Percentiles rank a stretch among this genome's conserved stretches.
Evolutionary conservation across 2,888 invertebrate species (phyloP).

Genomic region (Clanis bilineata): DNA sequence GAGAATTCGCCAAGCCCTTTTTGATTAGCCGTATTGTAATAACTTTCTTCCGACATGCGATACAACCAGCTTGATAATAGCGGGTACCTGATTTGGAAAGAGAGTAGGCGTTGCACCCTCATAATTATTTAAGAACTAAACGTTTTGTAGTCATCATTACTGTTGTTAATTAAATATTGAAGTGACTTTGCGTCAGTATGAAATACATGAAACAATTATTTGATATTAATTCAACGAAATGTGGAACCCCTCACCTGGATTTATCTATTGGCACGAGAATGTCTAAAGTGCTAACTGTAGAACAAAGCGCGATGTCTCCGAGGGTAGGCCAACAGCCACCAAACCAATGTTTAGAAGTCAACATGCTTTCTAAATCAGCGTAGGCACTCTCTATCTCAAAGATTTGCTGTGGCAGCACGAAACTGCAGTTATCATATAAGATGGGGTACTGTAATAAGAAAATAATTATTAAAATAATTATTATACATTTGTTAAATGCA

Average conservation of each 20-base stretch:
- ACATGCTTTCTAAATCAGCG: slow-evolving; percentile 50
- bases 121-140: neutral
- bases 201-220: no score
- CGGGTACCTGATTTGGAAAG: slow-evolving; percentile 46
- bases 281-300: slow-evolving; percentile 58
- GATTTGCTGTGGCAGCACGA: slow-evolving; percentile 55
- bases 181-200: no score
- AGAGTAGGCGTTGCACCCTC: neutral
- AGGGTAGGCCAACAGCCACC: slow-evolving; percentile 50
- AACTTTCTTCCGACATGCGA: slow-evolving; percentile 53
- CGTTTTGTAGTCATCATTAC: no score
- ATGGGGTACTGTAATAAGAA: slow-evolving; percentile 50
- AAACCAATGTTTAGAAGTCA: slow-evolving; percentile 47
- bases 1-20: slow-evolving; percentile 61
- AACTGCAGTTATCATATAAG: slow-evolving; percentile 54
- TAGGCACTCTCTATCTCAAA: slow-evolving; percentile 53
- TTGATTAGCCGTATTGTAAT: slow-evolving; percentile 56
- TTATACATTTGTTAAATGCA: no score
- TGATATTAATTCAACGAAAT: no score
- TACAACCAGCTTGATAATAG: slow-evolving; percentile 51
- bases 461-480: no score
- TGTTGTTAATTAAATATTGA: no score
- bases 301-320: slow-evolving; percentile 53
- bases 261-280: slow-evolving; percentile 56
- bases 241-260: slow-evolving; percentile 29